A percentile compares a stretch with the other conserved stretches of the same genome.
These are phyloP conservation scores for Bhutanitis thaidina DNA, from an alignment of 2,888 invertebrate genomes.

Conservation along the genomic window DNA sequence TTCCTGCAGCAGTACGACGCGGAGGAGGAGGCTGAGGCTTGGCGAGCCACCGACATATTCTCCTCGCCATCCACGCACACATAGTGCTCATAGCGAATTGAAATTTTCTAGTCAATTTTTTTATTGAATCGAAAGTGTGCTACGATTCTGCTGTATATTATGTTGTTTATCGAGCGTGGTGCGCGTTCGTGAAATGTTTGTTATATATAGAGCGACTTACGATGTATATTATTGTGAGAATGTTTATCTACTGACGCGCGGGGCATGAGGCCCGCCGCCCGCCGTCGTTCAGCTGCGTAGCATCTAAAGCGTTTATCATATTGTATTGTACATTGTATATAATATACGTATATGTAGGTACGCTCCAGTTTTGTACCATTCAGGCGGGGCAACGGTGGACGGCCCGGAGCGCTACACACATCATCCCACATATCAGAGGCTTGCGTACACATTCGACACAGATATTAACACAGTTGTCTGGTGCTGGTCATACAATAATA, in stretches of 20 bases:
- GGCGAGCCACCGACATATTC: slow-evolving; percentile 72
- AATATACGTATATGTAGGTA: slow-evolving; percentile 70
- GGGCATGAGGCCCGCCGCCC: slow-evolving; percentile 51
- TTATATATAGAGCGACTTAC: slow-evolving; percentile 76
- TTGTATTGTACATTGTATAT: slow-evolving; percentile 77
- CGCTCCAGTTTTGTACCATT: slow-evolving; percentile 65
- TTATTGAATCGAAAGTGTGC: slow-evolving; percentile 74
- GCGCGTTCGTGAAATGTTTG: slow-evolving; percentile 67
- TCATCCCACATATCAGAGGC: slow-evolving; percentile 77
- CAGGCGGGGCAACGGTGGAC: slow-evolving; percentile 51
- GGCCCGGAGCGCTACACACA: slow-evolving; percentile 67
- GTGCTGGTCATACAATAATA: neutral
- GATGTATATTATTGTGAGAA: slow-evolving; percentile 77
- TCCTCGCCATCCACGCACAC: slow-evolving; percentile 70
- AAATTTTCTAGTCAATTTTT: slow-evolving; percentile 79
- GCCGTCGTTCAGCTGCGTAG: slow-evolving; percentile 60
- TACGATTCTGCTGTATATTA: slow-evolving; percentile 76
- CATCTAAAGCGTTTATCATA: slow-evolving; percentile 64
- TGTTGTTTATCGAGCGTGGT: slow-evolving; percentile 66
- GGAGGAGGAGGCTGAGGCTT: slow-evolving; percentile 72
- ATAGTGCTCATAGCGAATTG: slow-evolving; percentile 73
- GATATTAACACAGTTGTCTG: slow-evolving; percentile 12
- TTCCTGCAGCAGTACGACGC: slow-evolving; percentile 80
- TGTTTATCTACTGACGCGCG: slow-evolving; percentile 65
- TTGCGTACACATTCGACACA: slow-evolving; percentile 60